These are phyloP conservation scores for Brachylomia viminalis DNA, from an alignment of 2,888 invertebrate genomes.

Conservation along the genomic window DNA sequence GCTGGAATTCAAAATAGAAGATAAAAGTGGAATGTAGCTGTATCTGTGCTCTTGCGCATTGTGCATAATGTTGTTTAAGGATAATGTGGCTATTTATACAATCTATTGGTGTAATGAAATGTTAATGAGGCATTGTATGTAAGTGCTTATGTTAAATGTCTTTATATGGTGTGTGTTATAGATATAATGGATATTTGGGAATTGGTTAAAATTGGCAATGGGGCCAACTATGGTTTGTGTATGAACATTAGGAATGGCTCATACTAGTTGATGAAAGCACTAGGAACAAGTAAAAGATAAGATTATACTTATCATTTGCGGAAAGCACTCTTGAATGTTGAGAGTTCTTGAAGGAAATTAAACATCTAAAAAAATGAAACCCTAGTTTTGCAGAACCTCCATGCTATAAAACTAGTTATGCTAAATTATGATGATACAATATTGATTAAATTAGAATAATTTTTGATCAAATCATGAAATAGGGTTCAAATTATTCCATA, in stretches of 20 bases:
- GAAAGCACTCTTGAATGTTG: too few species aligned
- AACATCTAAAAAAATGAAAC: not conserved
- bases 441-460: not conserved
- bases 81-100: constrained; percentile 56
- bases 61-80: constrained; percentile 58
- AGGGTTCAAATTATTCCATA: not conserved
- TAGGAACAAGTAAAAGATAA: too few species aligned
- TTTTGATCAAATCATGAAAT: not conserved
- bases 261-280: not conserved
- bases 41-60: constrained; percentile 61
- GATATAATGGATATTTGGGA: constrained; percentile 1
- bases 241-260: too few species aligned
- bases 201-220: not conserved
- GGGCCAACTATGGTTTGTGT: not conserved
- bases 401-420: not conserved
- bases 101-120: constrained; percentile 48
- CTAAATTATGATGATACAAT: not conserved
- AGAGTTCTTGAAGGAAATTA: not conserved
- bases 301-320: too few species aligned
- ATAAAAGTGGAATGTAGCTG: constrained; percentile 67
- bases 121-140: constrained; percentile 55
- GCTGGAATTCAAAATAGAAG: constrained; percentile 70
- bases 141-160: constrained; percentile 24
- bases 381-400: too few species aligned
- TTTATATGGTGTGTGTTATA: constrained; percentile 15